Evolutionary conservation across 2,888 invertebrate species (phyloP).

Genomic region (Sisyra nigra): DNA sequence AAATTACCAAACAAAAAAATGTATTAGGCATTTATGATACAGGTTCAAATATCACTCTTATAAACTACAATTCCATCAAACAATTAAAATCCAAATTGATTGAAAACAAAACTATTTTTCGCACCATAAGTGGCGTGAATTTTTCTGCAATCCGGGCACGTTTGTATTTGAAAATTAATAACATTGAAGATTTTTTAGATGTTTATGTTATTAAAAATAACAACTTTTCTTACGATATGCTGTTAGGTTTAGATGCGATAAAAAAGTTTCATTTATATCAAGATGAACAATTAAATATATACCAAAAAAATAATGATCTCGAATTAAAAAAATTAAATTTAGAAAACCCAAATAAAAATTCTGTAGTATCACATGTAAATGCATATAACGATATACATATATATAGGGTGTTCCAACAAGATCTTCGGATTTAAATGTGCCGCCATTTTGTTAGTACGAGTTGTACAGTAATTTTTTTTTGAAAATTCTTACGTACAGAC

Average conservation of each 20-base stretch:
- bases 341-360: too few relatives aligned
- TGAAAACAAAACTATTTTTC: conserved; percentile 4
- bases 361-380: too few relatives aligned
- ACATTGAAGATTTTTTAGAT: conserved; percentile 3
- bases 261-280: conserved; percentile 14
- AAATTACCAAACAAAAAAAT: conserved; percentile 6
- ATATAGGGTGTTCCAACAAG: too few relatives aligned
- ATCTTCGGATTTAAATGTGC: too few relatives aligned
- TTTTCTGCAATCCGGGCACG: conserved; percentile 8
- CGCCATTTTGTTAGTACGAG: too few relatives aligned
- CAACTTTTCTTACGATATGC: conserved; percentile 15
- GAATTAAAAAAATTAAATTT: too few relatives aligned
- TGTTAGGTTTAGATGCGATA: conserved; percentile 16
- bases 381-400: too few relatives aligned
- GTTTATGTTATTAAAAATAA: conserved; percentile 10
- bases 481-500: too few relatives aligned
- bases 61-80: conserved; percentile 7
- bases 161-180: conserved; percentile 6
- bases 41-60: conserved; percentile 8
- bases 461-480: too few relatives aligned
- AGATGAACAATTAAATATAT: conserved; percentile 15
- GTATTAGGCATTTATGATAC: conserved; percentile 8
- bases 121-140: conserved; percentile 8
- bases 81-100: conserved; percentile 7
- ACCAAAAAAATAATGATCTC: conserved; percentile 10